A percentile compares a stretch with the other conserved stretches of the same genome.
Evolutionary conservation across 1,140 invertebrate genomes (phyloP).

Genomic region (Aphaenogaster rudis): DNA sequence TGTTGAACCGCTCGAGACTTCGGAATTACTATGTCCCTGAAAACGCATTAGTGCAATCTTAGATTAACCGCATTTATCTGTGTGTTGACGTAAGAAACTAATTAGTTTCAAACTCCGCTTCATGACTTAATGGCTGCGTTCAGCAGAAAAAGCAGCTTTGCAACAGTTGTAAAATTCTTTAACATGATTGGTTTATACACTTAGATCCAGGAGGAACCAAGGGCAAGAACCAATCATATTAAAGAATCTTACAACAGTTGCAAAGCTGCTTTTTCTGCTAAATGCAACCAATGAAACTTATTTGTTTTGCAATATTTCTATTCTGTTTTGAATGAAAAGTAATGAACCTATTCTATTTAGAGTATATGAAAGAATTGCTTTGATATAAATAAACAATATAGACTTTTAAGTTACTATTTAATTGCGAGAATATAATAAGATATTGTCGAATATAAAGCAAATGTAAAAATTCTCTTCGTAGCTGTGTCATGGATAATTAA

Average conservation of each 20-base stretch:
- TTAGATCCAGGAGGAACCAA: too few species aligned
- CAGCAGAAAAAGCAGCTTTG: too few species aligned
- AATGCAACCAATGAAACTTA: not conserved
- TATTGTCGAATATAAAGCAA: not conserved
- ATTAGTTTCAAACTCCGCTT: not conserved
- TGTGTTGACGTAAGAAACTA: not conserved
- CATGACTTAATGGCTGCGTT: too few species aligned
- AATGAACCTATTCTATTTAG: not conserved
- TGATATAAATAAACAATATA: not conserved
- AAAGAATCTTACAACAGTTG: too few species aligned
- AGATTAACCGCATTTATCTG: not conserved
- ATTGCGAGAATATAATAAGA: not conserved
- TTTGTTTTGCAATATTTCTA: not conserved
- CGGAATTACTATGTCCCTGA: conserved; percentile 90
- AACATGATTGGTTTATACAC: too few species aligned
- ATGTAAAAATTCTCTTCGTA: not conserved
- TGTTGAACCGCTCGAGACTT: conserved; percentile 89
- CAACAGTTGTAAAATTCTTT: too few species aligned
- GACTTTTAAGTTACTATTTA: not conserved
- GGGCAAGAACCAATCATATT: too few species aligned
- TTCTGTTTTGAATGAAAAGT: not conserved
- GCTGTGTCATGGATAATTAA: not conserved
- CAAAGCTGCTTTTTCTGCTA: too few species aligned
- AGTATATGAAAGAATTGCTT: not conserved
- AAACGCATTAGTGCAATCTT: conserved; percentile 41